phyloP scores from a whole-genome alignment of 2,797 vertebrate species.

The Sebastes cheni region DNA sequence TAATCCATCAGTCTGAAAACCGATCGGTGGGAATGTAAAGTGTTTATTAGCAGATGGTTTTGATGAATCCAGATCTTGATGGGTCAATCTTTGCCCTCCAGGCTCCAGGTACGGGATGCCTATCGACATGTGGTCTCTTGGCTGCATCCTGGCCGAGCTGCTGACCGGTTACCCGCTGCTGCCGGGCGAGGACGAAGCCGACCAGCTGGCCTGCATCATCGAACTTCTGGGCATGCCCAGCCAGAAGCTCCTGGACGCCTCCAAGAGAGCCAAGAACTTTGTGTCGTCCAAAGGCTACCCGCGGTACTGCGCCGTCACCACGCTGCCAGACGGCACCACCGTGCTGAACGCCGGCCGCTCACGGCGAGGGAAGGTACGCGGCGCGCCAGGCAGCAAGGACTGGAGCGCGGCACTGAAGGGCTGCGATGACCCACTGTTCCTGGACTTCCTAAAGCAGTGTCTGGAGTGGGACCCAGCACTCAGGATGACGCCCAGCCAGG shows the following conservation, averaged over 20 bases:
- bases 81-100: constrained; percentile 2
- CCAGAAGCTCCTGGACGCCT: constrained; percentile 93
- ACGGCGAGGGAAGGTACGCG: constrained; percentile 92
- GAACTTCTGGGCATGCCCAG: constrained; percentile 95
- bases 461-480: constrained; percentile 96
- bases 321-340: constrained; percentile 90
- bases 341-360: constrained; percentile 93
- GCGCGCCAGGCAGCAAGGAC: constrained; percentile 93
- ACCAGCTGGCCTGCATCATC: constrained; percentile 98
- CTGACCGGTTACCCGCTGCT: constrained; percentile 95
- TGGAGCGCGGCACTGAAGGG: constrained; percentile 94
- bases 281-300: constrained; percentile 98
- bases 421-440: constrained; percentile 94
- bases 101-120: constrained; percentile 97
- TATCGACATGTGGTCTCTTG: constrained; percentile 99
- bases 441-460: constrained; percentile 98
- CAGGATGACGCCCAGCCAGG: constrained; percentile 95
- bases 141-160: constrained; percentile 97
- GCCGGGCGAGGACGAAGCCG: constrained; percentile 98
- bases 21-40: background rate
- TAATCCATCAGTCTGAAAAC: background rate
- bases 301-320: constrained; percentile 94
- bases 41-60: background rate
- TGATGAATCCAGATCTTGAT: background rate
- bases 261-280: constrained; percentile 98